These are phyloP conservation scores for Eupeodes latifasciatus DNA, from an alignment of 2,888 invertebrate genomes.

Conservation along the genomic window DNA sequence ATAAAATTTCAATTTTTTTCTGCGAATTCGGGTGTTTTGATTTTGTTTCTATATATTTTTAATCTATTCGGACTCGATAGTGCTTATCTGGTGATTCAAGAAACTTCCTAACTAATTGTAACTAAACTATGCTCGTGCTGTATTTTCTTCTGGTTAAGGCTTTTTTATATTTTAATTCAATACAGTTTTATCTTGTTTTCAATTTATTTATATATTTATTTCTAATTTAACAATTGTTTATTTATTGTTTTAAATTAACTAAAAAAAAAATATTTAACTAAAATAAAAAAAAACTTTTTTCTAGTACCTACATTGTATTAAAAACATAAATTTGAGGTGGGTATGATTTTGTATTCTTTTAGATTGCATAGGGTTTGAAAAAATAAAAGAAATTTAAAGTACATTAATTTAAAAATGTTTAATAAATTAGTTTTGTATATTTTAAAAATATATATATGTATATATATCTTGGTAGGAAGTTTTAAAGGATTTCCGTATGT, in stretches of 20 bases:
- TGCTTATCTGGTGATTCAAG: slow-evolving; percentile 39
- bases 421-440: too few species aligned
- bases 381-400: too few species aligned
- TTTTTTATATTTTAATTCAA: slow-evolving; percentile 57
- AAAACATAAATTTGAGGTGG: slow-evolving; percentile 9
- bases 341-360: background rate
- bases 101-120: slow-evolving; percentile 36
- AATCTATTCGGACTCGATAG: slow-evolving; percentile 27
- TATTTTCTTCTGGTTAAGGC: slow-evolving; percentile 61
- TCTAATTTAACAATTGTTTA: background rate
- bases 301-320: slow-evolving; percentile 7
- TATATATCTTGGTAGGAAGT: too few species aligned
- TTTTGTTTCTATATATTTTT: background rate
- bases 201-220: background rate
- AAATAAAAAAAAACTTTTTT: background rate
- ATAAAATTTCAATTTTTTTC: background rate
- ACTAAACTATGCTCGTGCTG: slow-evolving; percentile 67
- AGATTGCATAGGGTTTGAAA: too few species aligned
- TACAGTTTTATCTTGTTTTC: slow-evolving; percentile 27
- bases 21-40: slow-evolving; percentile 34
- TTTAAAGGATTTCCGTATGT: too few species aligned
- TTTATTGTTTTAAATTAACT: background rate
- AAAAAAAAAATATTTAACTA: background rate
- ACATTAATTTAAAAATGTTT: too few species aligned
- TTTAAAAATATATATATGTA: too few species aligned